A percentile compares a stretch with the other conserved stretches of the same genome.
These are phyloP conservation scores for Cariama cristata DNA, from an alignment of 2,113 vertebrate species.

Conservation along the genomic window DNA sequence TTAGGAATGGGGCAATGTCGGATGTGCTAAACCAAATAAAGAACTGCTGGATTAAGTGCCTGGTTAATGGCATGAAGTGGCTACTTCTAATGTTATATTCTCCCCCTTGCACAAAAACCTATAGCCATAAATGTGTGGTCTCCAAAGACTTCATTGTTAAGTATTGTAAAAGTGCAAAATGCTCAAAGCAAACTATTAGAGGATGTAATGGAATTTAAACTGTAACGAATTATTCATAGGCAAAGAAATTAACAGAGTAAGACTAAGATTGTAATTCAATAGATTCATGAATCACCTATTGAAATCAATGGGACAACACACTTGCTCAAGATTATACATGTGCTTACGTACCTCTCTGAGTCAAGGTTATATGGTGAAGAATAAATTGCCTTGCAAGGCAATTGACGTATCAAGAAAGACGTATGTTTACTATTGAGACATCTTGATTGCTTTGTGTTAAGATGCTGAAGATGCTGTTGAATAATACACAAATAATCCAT, in stretches of 20 bases:
- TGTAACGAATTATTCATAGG: background rate
- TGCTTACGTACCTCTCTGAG: conserved; percentile 29
- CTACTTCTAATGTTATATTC: background rate
- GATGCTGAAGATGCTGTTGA: background rate
- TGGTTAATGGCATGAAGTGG: background rate
- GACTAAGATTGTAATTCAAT: background rate
- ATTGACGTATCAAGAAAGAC: background rate
- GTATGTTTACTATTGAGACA: background rate
- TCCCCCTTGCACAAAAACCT: background rate
- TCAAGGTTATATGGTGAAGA: background rate
- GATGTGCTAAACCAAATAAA: background rate
- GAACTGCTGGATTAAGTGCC: background rate
- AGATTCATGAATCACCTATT: background rate
- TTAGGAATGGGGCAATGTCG: background rate
- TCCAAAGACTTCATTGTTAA: background rate
- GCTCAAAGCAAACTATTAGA: background rate
- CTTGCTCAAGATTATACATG: background rate
- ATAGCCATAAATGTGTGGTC: background rate
- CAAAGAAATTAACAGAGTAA: background rate
- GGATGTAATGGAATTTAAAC: background rate
- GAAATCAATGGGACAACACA: background rate
- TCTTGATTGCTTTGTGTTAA: background rate
- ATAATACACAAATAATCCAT: background rate
- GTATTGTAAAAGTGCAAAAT: background rate
- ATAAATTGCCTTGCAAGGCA: background rate